phyloP scores from a whole-genome alignment of 2,797 vertebrate species.

The Numenius phaeopus region DNA sequence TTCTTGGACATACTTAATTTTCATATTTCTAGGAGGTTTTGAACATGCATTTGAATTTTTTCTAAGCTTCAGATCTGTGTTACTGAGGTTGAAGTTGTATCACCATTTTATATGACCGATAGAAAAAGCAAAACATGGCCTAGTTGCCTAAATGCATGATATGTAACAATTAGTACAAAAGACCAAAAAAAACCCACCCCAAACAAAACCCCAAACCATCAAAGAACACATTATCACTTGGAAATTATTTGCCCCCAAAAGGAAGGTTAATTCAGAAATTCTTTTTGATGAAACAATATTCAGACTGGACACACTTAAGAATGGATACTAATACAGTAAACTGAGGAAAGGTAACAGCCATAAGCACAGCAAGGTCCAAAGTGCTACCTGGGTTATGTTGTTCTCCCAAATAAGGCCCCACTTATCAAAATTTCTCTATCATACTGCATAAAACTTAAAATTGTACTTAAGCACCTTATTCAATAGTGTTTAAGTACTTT shows the following conservation, averaged over 20 bases:
- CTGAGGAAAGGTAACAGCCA: neutral
- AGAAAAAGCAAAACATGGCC: neutral
- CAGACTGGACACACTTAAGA: neutral
- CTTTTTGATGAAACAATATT: neutral
- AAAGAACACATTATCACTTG: neutral
- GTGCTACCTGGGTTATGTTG: neutral
- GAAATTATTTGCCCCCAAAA: neutral
- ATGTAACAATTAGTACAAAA: neutral
- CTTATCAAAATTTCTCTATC: neutral
- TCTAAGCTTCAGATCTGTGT: neutral
- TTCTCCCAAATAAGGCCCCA: neutral
- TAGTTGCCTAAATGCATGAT: neutral
- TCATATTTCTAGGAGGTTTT: neutral
- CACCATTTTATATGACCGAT: neutral
- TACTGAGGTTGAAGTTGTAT: neutral
- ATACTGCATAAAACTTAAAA: neutral
- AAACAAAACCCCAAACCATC: neutral
- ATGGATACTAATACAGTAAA: neutral
- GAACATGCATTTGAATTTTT: neutral
- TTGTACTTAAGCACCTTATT: neutral
- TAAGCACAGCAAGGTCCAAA: neutral
- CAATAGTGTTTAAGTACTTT: neutral
- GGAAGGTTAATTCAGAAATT: neutral
- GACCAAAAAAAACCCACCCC: neutral
- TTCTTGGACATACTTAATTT: neutral